Conservation (phyloP, 2,113 vertebrate species). For the zebrafish (Danio rerio) region DNA sequence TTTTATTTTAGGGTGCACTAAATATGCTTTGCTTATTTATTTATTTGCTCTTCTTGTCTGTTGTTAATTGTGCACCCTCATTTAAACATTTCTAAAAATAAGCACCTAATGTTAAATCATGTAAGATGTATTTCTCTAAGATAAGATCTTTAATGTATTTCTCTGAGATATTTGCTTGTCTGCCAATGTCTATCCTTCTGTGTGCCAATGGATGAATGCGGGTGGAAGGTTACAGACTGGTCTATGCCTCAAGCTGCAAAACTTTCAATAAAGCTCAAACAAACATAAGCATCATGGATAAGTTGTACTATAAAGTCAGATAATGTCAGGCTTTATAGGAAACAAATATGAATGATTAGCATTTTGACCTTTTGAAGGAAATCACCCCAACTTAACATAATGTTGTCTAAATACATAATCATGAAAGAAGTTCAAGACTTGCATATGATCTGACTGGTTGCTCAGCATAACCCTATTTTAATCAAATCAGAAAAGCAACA, state of each 20-base stretch:
- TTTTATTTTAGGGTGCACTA: too few species aligned
- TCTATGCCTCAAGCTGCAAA: too few species aligned
- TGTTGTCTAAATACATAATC: too few species aligned
- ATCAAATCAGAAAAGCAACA: background rate
- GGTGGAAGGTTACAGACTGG: background rate
- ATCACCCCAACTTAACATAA: too few species aligned
- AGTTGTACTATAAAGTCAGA: background rate
- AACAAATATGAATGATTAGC: background rate
- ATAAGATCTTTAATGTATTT: too few species aligned
- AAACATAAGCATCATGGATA: background rate
- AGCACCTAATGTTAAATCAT: background rate
- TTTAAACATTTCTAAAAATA: background rate
- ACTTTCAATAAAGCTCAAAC: background rate
- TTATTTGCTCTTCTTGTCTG: too few species aligned
- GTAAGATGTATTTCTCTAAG: background rate
- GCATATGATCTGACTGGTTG: background rate
- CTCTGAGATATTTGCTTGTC: background rate
- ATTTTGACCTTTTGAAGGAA: background rate
- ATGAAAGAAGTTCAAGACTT: conserved; percentile 1
- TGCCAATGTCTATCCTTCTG: conserved; percentile 1
- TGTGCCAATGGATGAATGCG: background rate
- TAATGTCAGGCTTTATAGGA: background rate
- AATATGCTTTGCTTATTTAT: too few species aligned
- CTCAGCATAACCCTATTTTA: background rate
- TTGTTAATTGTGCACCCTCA: too few species aligned